phyloP scores from a whole-genome alignment of 1,140 invertebrate species.

The Lamellibrachia luymesi region DNA sequence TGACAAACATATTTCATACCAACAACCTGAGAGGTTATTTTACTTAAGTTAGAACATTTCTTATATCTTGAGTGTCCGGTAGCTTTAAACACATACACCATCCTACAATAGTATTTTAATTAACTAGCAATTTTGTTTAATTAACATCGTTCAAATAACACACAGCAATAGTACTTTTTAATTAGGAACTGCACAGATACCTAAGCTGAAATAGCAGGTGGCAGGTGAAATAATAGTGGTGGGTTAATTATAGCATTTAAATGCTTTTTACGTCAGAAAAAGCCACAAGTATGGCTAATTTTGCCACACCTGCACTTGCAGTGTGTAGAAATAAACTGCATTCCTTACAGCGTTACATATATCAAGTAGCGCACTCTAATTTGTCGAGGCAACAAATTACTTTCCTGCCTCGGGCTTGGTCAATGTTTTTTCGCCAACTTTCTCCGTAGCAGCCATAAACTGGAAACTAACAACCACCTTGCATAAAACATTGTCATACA shows the following conservation, averaged over 20 bases:
- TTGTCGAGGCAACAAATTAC: background rate
- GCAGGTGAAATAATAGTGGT: background rate
- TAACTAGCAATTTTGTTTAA: background rate
- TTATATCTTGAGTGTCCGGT: background rate
- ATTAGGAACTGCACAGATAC: background rate
- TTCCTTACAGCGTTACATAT: background rate
- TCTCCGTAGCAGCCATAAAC: background rate
- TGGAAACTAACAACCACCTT: background rate
- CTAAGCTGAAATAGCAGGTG: background rate
- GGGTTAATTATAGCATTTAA: background rate
- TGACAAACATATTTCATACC: background rate
- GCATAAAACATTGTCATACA: background rate
- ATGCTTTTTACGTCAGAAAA: background rate
- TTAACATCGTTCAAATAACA: background rate
- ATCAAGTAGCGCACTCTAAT: background rate
- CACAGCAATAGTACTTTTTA: background rate
- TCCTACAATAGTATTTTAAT: background rate
- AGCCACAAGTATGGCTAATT: background rate
- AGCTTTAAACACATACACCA: background rate
- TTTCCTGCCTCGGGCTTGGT: background rate
- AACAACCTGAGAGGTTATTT: background rate
- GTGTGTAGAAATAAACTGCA: background rate
- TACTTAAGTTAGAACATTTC: background rate
- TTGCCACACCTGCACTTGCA: background rate
- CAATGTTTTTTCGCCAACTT: background rate